These are phyloP conservation scores for Cyprinodon diabolis DNA, from an alignment of 2,797 vertebrate genomes.

Conservation along the genomic window DNA sequence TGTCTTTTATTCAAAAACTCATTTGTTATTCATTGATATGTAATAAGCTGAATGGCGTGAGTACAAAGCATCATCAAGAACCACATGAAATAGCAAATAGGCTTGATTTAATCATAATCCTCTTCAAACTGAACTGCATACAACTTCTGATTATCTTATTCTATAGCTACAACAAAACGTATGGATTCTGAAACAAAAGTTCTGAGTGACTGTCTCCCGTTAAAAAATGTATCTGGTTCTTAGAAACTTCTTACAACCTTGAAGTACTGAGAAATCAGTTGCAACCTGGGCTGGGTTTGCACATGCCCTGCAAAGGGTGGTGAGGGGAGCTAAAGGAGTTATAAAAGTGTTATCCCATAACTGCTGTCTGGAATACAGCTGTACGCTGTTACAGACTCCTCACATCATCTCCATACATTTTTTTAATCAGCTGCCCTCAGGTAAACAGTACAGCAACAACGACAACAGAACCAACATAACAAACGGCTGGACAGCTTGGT, in stretches of 20 bases:
- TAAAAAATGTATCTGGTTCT: background rate
- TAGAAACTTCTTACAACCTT: slow-evolving; percentile 82
- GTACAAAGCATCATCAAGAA: slow-evolving; percentile 71
- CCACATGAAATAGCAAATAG: slow-evolving; percentile 75
- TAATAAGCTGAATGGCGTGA: slow-evolving; percentile 68
- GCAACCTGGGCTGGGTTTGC: slow-evolving; percentile 67
- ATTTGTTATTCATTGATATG: slow-evolving; percentile 76
- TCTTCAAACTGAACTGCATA: slow-evolving; percentile 65
- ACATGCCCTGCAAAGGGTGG: background rate
- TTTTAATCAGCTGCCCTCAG: background rate
- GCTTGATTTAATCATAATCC: slow-evolving; percentile 72
- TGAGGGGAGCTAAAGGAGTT: background rate
- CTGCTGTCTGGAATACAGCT: background rate
- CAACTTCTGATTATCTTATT: slow-evolving; percentile 35
- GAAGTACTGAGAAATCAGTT: slow-evolving; percentile 91
- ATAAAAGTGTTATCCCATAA: background rate
- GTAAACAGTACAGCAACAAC: background rate
- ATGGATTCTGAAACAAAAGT: slow-evolving; percentile 15
- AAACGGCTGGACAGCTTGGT: background rate
- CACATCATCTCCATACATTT: background rate
- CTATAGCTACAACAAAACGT: background rate
- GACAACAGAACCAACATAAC: background rate
- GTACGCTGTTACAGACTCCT: background rate
- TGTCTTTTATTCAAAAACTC: slow-evolving; percentile 70
- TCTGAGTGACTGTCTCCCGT: slow-evolving; percentile 37